These are phyloP conservation scores for Xiphorhynchus erythropygius DNA, from an alignment of 2,797 vertebrate species.

Conservation along the genomic window DNA sequence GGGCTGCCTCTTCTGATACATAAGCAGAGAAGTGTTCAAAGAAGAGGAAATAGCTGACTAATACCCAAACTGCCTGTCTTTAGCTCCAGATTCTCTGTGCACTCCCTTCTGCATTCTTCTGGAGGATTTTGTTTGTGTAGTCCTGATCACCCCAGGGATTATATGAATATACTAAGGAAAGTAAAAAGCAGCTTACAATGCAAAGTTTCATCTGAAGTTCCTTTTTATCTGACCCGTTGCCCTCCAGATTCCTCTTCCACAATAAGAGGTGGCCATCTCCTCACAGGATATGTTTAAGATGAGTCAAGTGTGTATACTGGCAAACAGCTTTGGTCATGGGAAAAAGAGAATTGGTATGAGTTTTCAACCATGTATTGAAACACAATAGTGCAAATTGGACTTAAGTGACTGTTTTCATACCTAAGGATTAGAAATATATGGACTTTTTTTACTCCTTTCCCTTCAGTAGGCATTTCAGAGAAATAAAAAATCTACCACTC, in stretches of 20 bases:
- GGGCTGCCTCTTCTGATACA: background rate
- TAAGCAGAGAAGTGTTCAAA: background rate
- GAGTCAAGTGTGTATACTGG: background rate
- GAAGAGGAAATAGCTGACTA: background rate
- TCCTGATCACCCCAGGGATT: background rate
- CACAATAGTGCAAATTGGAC: background rate
- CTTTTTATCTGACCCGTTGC: background rate
- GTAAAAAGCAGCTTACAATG: background rate
- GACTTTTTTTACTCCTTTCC: rapidly evolving
- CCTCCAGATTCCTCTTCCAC: background rate
- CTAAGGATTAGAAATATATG: background rate
- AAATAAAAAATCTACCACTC: background rate
- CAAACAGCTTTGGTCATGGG: background rate
- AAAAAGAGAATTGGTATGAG: background rate
- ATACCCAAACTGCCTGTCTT: background rate
- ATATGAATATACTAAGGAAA: background rate
- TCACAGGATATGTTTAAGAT: background rate
- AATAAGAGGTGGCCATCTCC: background rate
- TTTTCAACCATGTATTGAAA: background rate
- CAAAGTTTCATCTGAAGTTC: background rate
- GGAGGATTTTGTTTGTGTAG: background rate
- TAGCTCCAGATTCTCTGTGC: background rate
- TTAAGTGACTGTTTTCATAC: background rate
- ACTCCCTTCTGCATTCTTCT: background rate
- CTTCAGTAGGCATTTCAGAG: background rate